A percentile compares a stretch with the other conserved stretches of the same genome.
These are phyloP conservation scores for Rhamnusium bicolor DNA, from an alignment of 2,888 invertebrate species.

Conservation along the genomic window DNA sequence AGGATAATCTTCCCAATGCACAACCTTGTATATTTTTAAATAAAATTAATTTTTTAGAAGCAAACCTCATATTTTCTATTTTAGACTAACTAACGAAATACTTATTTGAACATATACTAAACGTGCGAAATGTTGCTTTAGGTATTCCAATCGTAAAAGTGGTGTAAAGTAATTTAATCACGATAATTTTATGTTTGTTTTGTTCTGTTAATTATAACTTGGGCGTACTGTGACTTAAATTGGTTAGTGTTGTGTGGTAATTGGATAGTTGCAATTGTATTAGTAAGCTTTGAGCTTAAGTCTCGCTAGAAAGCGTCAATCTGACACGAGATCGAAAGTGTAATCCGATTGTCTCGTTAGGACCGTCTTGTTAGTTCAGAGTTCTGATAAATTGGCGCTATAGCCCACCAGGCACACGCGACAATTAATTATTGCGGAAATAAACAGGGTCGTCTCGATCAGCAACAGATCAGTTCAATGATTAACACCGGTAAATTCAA, in stretches of 20 bases:
- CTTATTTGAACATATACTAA: too few species aligned
- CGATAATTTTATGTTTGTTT: not conserved
- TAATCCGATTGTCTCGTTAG: slow-evolving; percentile 71
- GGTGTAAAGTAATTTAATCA: not conserved
- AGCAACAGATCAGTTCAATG: not conserved
- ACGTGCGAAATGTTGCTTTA: too few species aligned
- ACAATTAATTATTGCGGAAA: not conserved
- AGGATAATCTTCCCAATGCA: too few species aligned
- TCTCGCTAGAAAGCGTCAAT: slow-evolving; percentile 65
- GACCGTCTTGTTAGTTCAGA: slow-evolving; percentile 68
- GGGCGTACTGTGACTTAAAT: not conserved
- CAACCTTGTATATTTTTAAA: too few species aligned
- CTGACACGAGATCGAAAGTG: slow-evolving; percentile 68
- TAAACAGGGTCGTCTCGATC: not conserved
- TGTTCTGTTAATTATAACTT: not conserved
- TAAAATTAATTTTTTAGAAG: too few species aligned
- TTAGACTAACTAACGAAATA: too few species aligned
- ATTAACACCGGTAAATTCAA: too few species aligned
- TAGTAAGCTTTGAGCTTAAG: slow-evolving; percentile 56
- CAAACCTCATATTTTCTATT: too few species aligned
- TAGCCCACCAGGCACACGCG: slow-evolving; percentile 59
- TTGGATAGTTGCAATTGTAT: slow-evolving; percentile 66
- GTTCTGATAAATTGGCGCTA: slow-evolving; percentile 65
- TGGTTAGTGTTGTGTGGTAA: slow-evolving; percentile 52
- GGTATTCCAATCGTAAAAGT: too few species aligned